Evolutionary conservation across 2,888 invertebrate genomes (phyloP).

Genomic region (Boloria selene): DNA sequence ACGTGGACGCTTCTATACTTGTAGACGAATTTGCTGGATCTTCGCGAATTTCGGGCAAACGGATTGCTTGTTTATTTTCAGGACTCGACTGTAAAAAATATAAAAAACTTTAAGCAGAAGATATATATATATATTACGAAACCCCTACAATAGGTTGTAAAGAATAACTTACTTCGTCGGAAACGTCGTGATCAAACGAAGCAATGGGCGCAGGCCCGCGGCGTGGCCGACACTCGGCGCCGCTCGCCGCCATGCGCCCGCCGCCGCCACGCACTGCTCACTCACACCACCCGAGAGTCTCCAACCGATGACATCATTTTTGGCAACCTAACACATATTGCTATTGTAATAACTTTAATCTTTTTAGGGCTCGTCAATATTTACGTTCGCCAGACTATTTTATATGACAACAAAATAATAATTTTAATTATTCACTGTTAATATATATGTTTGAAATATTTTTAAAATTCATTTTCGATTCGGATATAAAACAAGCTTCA

Average conservation of each 20-base stretch:
- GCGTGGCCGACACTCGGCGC: slow-evolving; percentile 84
- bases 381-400: too few relatives aligned
- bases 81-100: slow-evolving; percentile 79
- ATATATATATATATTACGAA: background rate
- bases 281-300: background rate
- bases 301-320: slow-evolving; percentile 5
- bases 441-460: too few relatives aligned
- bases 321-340: slow-evolving; percentile 9
- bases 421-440: too few relatives aligned
- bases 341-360: background rate
- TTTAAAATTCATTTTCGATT: too few relatives aligned
- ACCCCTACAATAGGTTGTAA: too few relatives aligned
- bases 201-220: slow-evolving; percentile 97
- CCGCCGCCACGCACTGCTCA: slow-evolving; percentile 38
- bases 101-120: background rate
- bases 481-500: too few relatives aligned
- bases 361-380: too few relatives aligned
- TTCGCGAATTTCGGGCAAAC: slow-evolving; percentile 81
- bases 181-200: slow-evolving; percentile 93
- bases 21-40: slow-evolving; percentile 53
- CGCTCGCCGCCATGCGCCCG: slow-evolving; percentile 53
- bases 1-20: slow-evolving; percentile 48
- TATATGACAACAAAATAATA: too few relatives aligned
- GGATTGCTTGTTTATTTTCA: slow-evolving; percentile 80
- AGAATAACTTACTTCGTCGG: slow-evolving; percentile 85